Percentiles rank a stretch among this genome's conserved stretches.
These are phyloP conservation scores for Nestor notabilis DNA, from an alignment of 2,113 vertebrate genomes.

Conservation along the genomic window DNA sequence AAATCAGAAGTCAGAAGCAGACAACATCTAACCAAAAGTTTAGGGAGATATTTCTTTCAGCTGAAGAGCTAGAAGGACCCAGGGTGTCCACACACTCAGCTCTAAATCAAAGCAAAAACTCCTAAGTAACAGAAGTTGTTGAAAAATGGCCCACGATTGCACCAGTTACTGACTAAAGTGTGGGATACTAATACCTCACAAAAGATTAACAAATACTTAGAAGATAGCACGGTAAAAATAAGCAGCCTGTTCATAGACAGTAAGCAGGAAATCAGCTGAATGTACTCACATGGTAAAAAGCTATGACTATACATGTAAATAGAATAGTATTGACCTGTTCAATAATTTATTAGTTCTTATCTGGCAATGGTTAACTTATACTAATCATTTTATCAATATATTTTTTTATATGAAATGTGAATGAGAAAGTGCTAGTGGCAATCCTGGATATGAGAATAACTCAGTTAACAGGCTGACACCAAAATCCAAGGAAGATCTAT, in stretches of 20 bases:
- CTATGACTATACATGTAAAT: not conserved
- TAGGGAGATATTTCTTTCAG: not conserved
- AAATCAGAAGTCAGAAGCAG: not conserved
- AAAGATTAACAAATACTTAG: not conserved
- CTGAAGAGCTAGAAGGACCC: not conserved
- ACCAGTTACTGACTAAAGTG: not conserved
- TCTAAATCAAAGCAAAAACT: not conserved
- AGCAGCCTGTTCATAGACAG: not conserved
- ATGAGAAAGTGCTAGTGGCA: not conserved
- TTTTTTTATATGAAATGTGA: not conserved
- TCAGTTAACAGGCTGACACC: not conserved
- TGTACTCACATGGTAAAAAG: not conserved
- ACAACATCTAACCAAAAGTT: not conserved
- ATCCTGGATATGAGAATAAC: not conserved
- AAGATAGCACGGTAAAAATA: not conserved
- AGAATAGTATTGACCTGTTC: not conserved
- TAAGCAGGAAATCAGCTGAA: not conserved
- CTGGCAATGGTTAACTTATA: not conserved
- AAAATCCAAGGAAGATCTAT: slow-evolving; percentile 12
- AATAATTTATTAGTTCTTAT: not conserved
- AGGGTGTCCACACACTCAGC: not conserved
- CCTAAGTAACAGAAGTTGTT: not conserved
- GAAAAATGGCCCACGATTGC: not conserved
- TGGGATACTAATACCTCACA: not conserved
- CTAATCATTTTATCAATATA: not conserved